Base-by-base conservation (phyloP, 1,140 invertebrate species). In the Adoxophyes honmai region DNA sequence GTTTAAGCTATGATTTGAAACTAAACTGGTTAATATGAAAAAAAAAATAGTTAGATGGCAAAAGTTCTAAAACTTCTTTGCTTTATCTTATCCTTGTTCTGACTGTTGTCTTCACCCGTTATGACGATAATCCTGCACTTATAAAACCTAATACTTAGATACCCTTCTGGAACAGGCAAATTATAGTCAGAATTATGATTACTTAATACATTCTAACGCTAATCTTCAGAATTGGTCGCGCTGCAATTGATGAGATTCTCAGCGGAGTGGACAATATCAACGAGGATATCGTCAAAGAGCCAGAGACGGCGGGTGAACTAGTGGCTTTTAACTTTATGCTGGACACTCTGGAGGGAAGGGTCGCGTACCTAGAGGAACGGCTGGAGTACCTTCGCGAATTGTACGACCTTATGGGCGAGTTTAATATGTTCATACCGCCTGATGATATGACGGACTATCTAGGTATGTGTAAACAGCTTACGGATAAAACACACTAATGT, bases 391-490 rank as follows among this genome's bases (percentile, higher is more conserved):
- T 91, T 9, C 66, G 87, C 35, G 87, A 89, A 15, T 60, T 91
- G n/a, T 90, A 90, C n/a, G 87, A 90, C 34, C 69, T 86, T 1
- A 90, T 91, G 88, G 89, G 86, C 34, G 90, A 91, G 38, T 91
- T 89, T 56, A 90, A 91, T 28, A 75, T 86, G 6, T 58, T 68
- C 0, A 82, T 91, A 33, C 86, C 88, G 10, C 86, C 90, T 4
- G 90, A 91, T 34, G 90, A 91, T 52, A 88, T 90, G 64, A 86
- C 86, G 16, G 86, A 91, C 9, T 90, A 87, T 58, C 65, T 90
- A 33, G 87, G 90, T 87, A 68, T 42, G 55, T 48, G 42, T 13
- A 16, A n/a, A 1, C n/a, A 34, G 21, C 6, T 3, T 28, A 2
- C 2, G 21, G 21, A 28, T 28, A n/a, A n/a, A n/a, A n/a, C n/a